Evolutionary conservation across 2,113 vertebrate genomes (phyloP), one percentile per base, ranked within the genome.

Genomic region (Agapornis roseicollis): DNA sequence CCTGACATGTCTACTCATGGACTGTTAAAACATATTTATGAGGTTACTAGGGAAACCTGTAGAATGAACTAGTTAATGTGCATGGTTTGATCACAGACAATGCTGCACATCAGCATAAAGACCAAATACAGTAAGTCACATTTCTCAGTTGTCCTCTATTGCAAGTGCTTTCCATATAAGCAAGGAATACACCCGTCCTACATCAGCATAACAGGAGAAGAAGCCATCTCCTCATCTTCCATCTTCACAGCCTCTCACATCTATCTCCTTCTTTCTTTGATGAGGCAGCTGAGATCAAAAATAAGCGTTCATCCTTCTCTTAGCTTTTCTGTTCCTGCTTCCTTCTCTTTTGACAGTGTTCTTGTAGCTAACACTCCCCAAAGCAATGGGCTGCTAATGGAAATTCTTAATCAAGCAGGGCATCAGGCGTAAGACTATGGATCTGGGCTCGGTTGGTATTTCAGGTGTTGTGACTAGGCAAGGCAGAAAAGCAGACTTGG

Each of bases 361-460:
- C 49, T 37, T 24, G 14, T 28, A 49, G 60, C 22, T 29, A 35
- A 10, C 0, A 4, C 7, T 82, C 20, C 35, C 20, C 7, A 63
- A 1, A 61, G 13, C 60, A 70, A 9, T 2, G 23, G 25, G 33
- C n/a, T 56, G 20, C 24, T 17, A 31, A 56, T 7, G 25, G 47
- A 88, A 87, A 78, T 39, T 44, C n/a, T 79, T 17, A 49, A 47
- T 56, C 68, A 90, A 90, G 71, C 46, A 80, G 27, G 74, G n/a
- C 71, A 52, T 41, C 53, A 71, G 58, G 35, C 31, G 0, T 35
- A 73, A 71, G 56, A 69, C 29, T 33, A 47, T 0, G 1, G 73
- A 17, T 63, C 42, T 64, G 91, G 89, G 95, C 95, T 96, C 94
- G 95, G 93, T 72, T 96, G 96, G 81, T 66, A 88, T 93, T 95